These are phyloP conservation scores for Chalcis sispes DNA, from an alignment of 2,888 invertebrate genomes.

Conservation along the genomic window DNA sequence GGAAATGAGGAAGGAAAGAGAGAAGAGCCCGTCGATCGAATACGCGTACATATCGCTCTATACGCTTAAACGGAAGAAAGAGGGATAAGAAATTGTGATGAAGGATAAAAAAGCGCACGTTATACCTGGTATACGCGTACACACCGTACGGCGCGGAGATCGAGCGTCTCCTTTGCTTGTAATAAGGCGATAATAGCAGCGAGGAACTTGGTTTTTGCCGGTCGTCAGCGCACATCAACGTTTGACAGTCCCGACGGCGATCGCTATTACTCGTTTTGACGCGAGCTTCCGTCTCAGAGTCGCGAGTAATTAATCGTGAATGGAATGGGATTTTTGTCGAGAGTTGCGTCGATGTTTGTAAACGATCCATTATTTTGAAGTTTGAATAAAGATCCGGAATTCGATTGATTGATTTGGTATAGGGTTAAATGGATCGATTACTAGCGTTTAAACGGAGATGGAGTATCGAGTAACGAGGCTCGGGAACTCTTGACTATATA, in stretches of 20 bases:
- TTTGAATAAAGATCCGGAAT: conserved; percentile 10
- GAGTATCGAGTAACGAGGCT: conserved; percentile 1
- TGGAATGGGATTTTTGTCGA: conserved; percentile 11
- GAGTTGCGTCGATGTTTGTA: background rate
- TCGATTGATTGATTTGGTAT: conserved; percentile 35
- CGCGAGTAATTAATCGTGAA: conserved; percentile 19
- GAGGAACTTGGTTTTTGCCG: background rate
- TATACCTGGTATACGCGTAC: conserved; percentile 6
- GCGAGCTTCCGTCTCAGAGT: conserved; percentile 32
- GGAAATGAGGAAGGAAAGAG: conserved; percentile 25
- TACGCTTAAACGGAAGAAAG: conserved; percentile 21
- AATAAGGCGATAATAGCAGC: conserved; percentile 44
- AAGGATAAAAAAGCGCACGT: background rate
- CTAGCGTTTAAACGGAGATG: conserved; percentile 6
- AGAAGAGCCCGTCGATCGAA: conserved; percentile 23
- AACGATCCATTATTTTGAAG: conserved; percentile 8
- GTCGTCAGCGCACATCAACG: conserved; percentile 3
- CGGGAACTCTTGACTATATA: background rate
- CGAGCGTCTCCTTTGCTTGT: conserved; percentile 15
- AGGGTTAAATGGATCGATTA: conserved; percentile 33
- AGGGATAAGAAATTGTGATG: background rate
- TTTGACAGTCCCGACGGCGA: conserved; percentile 25
- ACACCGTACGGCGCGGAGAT: background rate
- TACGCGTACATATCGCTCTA: too few relatives aligned
- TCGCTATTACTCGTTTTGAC: conserved; percentile 25